These are phyloP conservation scores for Folsomia manolachei DNA, from an alignment of 2,888 invertebrate genomes.

Conservation along the genomic window DNA sequence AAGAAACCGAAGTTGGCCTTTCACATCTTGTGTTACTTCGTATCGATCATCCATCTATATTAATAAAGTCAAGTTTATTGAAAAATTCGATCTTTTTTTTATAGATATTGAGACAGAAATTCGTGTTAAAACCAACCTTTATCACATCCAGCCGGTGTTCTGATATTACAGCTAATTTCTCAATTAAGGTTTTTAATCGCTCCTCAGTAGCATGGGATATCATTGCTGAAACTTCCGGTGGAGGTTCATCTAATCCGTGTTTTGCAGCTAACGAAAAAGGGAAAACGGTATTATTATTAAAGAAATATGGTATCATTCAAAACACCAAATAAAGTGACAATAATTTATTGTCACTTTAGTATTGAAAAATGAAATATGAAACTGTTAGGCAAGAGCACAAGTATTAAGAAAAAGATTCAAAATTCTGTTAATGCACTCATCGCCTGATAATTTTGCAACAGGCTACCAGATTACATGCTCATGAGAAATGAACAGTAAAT, in stretches of 20 bases:
- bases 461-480: slow-evolving; percentile 33
- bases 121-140: slow-evolving; percentile 65
- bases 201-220: slow-evolving; percentile 94
- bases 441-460: slow-evolving; percentile 24
- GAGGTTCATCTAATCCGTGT: slow-evolving; percentile 80
- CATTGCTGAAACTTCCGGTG: slow-evolving; percentile 78
- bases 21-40: slow-evolving; percentile 83
- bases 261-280: slow-evolving; percentile 58
- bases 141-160: slow-evolving; percentile 92
- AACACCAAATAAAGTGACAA: background rate
- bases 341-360: background rate
- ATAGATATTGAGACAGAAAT: slow-evolving; percentile 1
- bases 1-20: slow-evolving; percentile 90
- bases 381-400: background rate
- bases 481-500: slow-evolving; percentile 27
- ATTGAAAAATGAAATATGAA: background rate
- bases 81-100: background rate
- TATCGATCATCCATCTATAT: slow-evolving; percentile 79
- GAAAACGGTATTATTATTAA: too few species aligned
- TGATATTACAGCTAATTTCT: slow-evolving; percentile 86
- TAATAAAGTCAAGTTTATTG: background rate
- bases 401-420: background rate
- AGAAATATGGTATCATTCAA: too few species aligned
- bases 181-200: slow-evolving; percentile 81
- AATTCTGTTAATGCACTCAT: background rate